phyloP scores from a whole-genome alignment of 2,113 vertebrate genomes.

The Murina feae region DNA sequence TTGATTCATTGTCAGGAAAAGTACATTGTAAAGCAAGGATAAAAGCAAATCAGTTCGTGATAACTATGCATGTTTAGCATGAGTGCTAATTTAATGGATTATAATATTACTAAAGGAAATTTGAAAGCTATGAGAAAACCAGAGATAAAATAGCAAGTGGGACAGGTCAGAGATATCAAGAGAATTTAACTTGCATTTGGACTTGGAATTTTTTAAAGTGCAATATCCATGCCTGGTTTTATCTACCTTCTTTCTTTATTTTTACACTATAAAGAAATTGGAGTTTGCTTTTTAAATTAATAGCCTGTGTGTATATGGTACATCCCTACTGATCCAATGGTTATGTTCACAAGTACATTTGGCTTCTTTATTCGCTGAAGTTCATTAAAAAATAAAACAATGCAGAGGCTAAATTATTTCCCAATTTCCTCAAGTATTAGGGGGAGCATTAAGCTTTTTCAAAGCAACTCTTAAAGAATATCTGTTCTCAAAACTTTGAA shows the following conservation, averaged over 20 bases:
- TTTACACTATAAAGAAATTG: not conserved
- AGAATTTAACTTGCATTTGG: not conserved
- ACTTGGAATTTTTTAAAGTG: not conserved
- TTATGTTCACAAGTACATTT: not conserved
- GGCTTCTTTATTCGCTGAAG: not conserved
- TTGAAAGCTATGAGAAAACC: not conserved
- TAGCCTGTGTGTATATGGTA: not conserved
- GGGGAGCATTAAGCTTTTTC: not conserved
- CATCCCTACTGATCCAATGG: rapidly evolving
- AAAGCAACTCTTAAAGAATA: not conserved
- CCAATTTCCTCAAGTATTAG: not conserved
- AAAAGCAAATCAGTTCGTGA: not conserved
- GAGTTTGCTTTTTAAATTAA: not conserved
- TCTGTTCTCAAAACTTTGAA: not conserved
- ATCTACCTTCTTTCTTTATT: not conserved
- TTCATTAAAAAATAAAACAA: not conserved
- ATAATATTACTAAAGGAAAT: not conserved
- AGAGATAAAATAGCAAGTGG: not conserved
- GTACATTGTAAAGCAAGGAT: not conserved
- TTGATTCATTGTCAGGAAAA: not conserved
- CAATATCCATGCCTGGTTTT: not conserved
- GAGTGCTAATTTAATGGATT: not conserved
- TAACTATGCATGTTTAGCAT: not conserved
- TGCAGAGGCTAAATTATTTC: not conserved
- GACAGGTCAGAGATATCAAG: not conserved